Evolutionary conservation across 2,797 vertebrate genomes (phyloP).

Genomic region (Varecia variegata): DNA sequence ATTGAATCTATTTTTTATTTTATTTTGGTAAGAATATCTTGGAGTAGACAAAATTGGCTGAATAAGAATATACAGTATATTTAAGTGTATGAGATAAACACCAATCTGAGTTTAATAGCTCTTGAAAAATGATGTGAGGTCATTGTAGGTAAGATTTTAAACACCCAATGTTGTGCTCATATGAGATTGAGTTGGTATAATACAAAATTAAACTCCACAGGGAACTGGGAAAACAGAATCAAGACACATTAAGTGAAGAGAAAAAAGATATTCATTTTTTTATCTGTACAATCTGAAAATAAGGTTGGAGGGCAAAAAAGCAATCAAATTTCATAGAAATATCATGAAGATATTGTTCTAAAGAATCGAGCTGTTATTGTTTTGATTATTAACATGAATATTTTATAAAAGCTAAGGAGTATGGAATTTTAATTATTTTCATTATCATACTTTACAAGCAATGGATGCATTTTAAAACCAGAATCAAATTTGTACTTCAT

Average conservation of each 20-base stretch:
- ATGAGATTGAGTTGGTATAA: not conserved
- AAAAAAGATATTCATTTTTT: not conserved
- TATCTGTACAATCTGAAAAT: not conserved
- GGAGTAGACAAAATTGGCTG: not conserved
- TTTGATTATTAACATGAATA: slow-evolving; percentile 21
- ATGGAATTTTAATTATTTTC: not conserved
- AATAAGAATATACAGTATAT: not conserved
- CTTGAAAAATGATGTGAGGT: not conserved
- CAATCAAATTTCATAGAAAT: not conserved
- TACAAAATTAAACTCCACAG: not conserved
- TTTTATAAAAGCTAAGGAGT: not conserved
- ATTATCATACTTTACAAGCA: not conserved
- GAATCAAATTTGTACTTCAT: slow-evolving; percentile 10
- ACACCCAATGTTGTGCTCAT: not conserved
- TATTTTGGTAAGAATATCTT: not conserved
- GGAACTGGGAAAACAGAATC: not conserved
- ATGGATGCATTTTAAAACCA: not conserved
- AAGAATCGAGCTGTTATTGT: not conserved
- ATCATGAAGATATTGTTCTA: not conserved
- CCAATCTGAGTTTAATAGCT: not conserved
- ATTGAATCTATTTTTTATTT: not conserved
- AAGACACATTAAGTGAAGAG: not conserved
- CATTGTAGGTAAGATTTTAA: not conserved
- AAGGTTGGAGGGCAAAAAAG: not conserved
- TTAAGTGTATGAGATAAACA: not conserved